Percentiles rank a stretch among this genome's conserved stretches.
Evolutionary conservation across 2,797 vertebrate species (phyloP).

Genomic region (Chelidonichthys spinosus): DNA sequence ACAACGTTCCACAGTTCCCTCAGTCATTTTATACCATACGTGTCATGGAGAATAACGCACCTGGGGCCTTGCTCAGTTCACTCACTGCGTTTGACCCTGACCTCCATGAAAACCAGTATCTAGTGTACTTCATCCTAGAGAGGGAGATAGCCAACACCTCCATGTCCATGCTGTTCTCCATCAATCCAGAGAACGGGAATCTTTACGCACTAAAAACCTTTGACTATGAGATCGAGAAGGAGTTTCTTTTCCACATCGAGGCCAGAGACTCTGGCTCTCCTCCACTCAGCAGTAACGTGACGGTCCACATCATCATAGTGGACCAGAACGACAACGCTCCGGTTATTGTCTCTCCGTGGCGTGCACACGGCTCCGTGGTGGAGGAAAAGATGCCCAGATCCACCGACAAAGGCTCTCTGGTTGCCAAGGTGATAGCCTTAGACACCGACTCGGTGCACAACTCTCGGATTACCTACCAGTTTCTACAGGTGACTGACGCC

Average conservation of each 20-base stretch:
- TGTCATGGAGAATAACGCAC: conserved; percentile 72
- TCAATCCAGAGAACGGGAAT: conserved; percentile 78
- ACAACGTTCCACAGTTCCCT: conserved; percentile 67
- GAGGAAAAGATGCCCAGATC: conserved; percentile 67
- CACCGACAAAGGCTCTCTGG: conserved; percentile 74
- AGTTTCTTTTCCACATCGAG: conserved; percentile 77
- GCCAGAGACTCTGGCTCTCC: conserved; percentile 79
- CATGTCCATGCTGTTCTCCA: conserved; percentile 75
- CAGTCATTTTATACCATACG: conserved; percentile 69
- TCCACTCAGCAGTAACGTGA: conserved; percentile 78
- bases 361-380: conserved; percentile 67
- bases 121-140: conserved; percentile 66
- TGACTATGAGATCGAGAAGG: conserved; percentile 77
- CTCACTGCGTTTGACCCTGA: conserved; percentile 62
- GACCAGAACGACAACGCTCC: conserved; percentile 80
- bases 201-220: conserved; percentile 76
- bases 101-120: conserved; percentile 67
- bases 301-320: conserved; percentile 72
- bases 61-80: conserved; percentile 59
- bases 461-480: conserved; percentile 79
- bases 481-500: conserved; percentile 74
- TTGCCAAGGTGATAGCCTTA: conserved; percentile 78
- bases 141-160: conserved; percentile 40
- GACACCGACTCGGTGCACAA: conserved; percentile 78
- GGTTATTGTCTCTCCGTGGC: conserved; percentile 75